Evolutionary conservation across 35 echinoderm and acorn worm species (phyloP).

Genomic region (Strongylocentrotus purpuratus): DNA sequence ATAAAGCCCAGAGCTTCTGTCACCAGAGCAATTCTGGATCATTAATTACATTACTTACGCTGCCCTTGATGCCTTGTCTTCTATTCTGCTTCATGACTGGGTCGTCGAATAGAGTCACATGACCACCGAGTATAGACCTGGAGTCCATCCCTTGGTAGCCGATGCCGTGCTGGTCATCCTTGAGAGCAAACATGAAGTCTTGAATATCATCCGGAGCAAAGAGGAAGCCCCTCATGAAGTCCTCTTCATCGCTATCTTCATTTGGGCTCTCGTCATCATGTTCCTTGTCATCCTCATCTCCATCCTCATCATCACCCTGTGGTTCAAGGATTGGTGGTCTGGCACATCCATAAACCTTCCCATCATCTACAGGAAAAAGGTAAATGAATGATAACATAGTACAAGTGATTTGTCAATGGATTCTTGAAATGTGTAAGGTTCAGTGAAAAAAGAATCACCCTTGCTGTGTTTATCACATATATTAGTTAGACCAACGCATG

Average conservation of each 20-base stretch:
- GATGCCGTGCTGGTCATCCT: constrained; percentile 90
- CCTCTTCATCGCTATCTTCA: constrained; percentile 39
- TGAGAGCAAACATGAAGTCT: constrained; percentile 72
- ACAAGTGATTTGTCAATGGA: too few species aligned
- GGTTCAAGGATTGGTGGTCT: background rate
- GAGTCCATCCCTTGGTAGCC: constrained; percentile 87
- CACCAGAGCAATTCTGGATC: too few species aligned
- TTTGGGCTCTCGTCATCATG: background rate
- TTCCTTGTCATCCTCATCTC: background rate
- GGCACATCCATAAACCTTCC: constrained; percentile 63
- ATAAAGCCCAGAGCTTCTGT: too few species aligned
- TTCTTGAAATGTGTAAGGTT: too few species aligned
- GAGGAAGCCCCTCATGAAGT: constrained; percentile 59
- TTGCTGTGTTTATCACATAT: too few species aligned
- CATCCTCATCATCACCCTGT: background rate
- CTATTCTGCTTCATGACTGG: constrained; percentile 50
- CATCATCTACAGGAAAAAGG: background rate
- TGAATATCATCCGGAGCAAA: constrained; percentile 93
- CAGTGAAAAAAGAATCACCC: too few species aligned
- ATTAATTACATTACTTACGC: constrained; percentile 40
- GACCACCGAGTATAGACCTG: constrained; percentile 68
- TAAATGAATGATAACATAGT: too few species aligned
- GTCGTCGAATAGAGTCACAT: constrained; percentile 77
- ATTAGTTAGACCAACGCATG: too few species aligned
- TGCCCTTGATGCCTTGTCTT: constrained; percentile 73